Evolutionary conservation across 1,140 invertebrate genomes (phyloP).

Genomic region (Drosophila miranda): DNA sequence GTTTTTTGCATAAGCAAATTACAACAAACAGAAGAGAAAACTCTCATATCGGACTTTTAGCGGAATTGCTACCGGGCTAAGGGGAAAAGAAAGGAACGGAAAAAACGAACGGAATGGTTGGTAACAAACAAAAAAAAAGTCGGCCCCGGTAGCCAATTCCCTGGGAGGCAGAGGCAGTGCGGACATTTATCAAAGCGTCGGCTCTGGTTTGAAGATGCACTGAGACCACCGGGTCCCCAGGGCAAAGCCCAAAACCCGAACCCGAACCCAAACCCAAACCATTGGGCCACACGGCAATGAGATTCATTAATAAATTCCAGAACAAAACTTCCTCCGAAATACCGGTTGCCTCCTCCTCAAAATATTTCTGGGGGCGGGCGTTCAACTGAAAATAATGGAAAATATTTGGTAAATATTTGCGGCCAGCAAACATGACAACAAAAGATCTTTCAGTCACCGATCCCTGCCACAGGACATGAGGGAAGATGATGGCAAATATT

Average conservation of each 20-base stretch:
- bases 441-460: constrained; percentile 6
- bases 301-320: constrained; percentile 62
- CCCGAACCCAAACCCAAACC: neutral
- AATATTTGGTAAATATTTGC: constrained; percentile 78
- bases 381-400: constrained; percentile 59
- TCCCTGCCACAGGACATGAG: constrained; percentile 42
- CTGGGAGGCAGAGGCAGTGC: constrained; percentile 26
- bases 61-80: constrained; percentile 73
- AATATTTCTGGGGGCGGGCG: constrained; percentile 57
- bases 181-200: constrained; percentile 72
- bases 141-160: constrained; percentile 60
- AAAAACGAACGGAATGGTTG: constrained; percentile 17
- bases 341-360: constrained; percentile 22
- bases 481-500: constrained; percentile 52
- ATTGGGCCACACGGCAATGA: constrained; percentile 30
- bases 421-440: constrained; percentile 17
- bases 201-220: constrained; percentile 63
- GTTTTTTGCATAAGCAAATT: constrained; percentile 65
- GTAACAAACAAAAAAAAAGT: neutral
- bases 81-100: constrained; percentile 1
- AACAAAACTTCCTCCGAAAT: constrained; percentile 44
- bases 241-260: constrained; percentile 38
- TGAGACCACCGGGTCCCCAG: constrained; percentile 27
- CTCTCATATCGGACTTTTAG: constrained; percentile 56
- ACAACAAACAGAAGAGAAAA: constrained; percentile 27